Evolutionary conservation across 2,113 vertebrate species (phyloP), one percentile per base, ranked within the genome.

Genomic region (Uropsilus gracilis): DNA sequence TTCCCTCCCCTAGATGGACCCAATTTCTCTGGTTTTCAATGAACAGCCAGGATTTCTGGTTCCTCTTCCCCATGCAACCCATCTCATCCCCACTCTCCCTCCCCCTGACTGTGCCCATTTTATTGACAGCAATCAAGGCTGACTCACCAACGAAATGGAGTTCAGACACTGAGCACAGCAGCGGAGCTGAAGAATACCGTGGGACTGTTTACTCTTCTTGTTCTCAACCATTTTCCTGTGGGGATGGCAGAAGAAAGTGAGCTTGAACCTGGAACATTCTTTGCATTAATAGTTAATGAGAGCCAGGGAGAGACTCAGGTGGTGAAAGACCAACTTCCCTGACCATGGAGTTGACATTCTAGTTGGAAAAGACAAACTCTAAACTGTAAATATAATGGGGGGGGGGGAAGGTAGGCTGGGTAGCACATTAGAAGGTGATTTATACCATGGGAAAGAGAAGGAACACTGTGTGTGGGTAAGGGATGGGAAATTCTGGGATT

Each of bases 191-290:
- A 81, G 26, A 3, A n/a, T 5, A 8, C 0, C 2, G 6, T 7
- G 86, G 13, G 26, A 55, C 37, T 97, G 95, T 14, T 97, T 98
- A 34, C 96, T 97, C 89, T 97, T 97, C 91, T 98, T 97, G 30
- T 32, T 86, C 30, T 98, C 94, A 34, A 98, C 97, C 57, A 96
- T 95, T 64, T 97, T 97, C 81, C 98, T 99, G 96, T 73, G 11
- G 87, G 66, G 37, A 94, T 84, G 0, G 63, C 18, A 97, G 42
- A 53, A 77, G 39, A 61, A 9, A 91, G 37, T 46, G 39, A 87
- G 53, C 57, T 5, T 9, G 2, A 4, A 3, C 2, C 12, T 17
- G 30, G 37, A 2, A 50, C 34, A 37, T 55, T 55, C 24, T n/a
- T 26, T 44, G 26, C 80, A 34, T 4, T 57, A 26, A 76, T 26